phyloP scores from a whole-genome alignment of 37 sponge, comb jelly and placozoan genomes.

The Halisarca cf. caerulea region DNA sequence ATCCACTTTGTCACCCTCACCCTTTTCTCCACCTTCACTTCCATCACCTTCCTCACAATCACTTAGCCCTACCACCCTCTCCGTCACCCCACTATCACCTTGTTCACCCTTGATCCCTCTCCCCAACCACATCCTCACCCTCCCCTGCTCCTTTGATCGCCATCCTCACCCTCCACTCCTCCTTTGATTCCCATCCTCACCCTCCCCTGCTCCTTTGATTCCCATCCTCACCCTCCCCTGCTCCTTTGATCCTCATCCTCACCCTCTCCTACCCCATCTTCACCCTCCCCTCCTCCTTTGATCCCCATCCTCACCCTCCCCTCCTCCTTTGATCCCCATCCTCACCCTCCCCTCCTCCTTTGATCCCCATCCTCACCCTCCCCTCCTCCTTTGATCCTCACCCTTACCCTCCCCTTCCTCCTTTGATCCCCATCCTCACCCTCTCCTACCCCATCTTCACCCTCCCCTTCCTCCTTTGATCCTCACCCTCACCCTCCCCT shows the following conservation, averaged over 20 bases:
- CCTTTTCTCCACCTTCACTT: not conserved
- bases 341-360: too few relatives aligned
- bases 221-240: too few relatives aligned
- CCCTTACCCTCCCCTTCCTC: too few relatives aligned
- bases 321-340: not conserved
- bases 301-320: not conserved
- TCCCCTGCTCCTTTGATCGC: not conserved
- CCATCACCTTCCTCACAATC: not conserved
- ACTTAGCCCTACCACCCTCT: not conserved
- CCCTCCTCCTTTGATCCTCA: not conserved
- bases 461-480: not conserved
- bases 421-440: not conserved
- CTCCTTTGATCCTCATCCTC: too few relatives aligned
- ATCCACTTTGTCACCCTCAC: not conserved
- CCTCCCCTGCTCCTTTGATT: too few relatives aligned
- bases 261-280: too few relatives aligned
- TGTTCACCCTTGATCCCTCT: not conserved
- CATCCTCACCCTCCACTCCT: not conserved
- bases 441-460: not conserved
- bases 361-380: not conserved
- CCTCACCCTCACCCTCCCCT: not conserved
- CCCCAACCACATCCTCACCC: not conserved
- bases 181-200: too few relatives aligned
- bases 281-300: not conserved
- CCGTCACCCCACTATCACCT: not conserved